Evolutionary conservation across 2,888 invertebrate species (phyloP).

Genomic region (Folsomia candida): DNA sequence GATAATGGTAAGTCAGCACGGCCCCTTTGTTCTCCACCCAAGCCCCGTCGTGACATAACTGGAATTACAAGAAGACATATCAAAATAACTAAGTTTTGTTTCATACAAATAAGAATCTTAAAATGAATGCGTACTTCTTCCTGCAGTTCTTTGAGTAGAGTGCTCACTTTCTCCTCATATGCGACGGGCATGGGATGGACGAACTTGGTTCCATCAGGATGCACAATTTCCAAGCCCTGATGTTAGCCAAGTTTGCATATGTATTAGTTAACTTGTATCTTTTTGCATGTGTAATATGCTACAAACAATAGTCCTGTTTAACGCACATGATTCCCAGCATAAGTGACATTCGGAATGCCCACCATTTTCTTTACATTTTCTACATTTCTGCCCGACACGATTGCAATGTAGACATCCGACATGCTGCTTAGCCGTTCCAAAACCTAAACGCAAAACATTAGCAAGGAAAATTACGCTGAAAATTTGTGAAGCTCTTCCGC

Average conservation of each 20-base stretch:
- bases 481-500: slow-evolving; percentile 2
- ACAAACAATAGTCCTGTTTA: no score
- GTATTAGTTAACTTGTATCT: no score
- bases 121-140: slow-evolving; percentile 54
- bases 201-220: slow-evolving; percentile 86
- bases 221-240: slow-evolving; percentile 78
- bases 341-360: slow-evolving; percentile 84
- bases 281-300: no score
- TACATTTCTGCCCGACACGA: slow-evolving; percentile 81
- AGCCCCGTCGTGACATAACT: slow-evolving; percentile 81
- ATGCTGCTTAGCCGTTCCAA: slow-evolving; percentile 77
- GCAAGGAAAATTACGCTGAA: background rate
- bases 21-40: slow-evolving; percentile 92
- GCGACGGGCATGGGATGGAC: slow-evolving; percentile 84
- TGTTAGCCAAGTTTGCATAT: slow-evolving; percentile 12
- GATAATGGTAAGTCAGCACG: slow-evolving; percentile 79
- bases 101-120: no score
- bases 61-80: no score
- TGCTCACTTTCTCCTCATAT: slow-evolving; percentile 74
- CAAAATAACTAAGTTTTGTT: no score
- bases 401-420: slow-evolving; percentile 81
- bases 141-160: slow-evolving; percentile 73
- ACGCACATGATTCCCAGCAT: slow-evolving; percentile 87
- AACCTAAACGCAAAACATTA: slow-evolving; percentile 57
- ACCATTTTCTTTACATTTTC: slow-evolving; percentile 87